Percentiles rank a stretch among this genome's conserved stretches.
phyloP scores from a whole-genome alignment of 2,113 vertebrate genomes.

The Acanthochromis polyacanthus region DNA sequence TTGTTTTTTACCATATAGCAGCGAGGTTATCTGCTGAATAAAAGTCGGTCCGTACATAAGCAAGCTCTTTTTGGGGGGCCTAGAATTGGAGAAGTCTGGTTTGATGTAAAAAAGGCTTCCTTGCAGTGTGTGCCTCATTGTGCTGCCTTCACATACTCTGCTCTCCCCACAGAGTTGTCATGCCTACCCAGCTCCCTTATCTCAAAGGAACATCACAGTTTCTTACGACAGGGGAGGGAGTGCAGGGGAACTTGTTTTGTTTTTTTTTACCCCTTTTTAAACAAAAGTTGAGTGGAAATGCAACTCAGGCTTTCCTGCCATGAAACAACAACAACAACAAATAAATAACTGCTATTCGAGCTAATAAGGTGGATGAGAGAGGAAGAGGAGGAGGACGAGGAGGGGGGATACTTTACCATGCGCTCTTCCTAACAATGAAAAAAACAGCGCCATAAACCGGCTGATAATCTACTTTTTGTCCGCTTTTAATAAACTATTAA shows the following conservation, averaged over 20 bases:
- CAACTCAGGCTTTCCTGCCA: slow-evolving; percentile 61
- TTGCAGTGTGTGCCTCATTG: slow-evolving; percentile 83
- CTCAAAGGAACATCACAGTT: slow-evolving; percentile 85
- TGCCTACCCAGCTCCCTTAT: slow-evolving; percentile 84
- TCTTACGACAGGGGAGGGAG: slow-evolving; percentile 58
- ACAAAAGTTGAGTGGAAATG: slow-evolving; percentile 71
- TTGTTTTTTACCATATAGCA: not conserved
- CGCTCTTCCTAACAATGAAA: slow-evolving; percentile 74
- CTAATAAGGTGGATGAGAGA: slow-evolving; percentile 50
- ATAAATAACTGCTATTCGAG: slow-evolving; percentile 25
- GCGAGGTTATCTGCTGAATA: slow-evolving; percentile 72
- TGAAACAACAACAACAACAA: slow-evolving; percentile 56
- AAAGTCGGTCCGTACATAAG: slow-evolving; percentile 64
- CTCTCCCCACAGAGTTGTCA: slow-evolving; percentile 84
- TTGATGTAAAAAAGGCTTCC: slow-evolving; percentile 78
- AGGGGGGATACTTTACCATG: slow-evolving; percentile 58
- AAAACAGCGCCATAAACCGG: slow-evolving; percentile 61
- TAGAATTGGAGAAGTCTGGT: slow-evolving; percentile 63
- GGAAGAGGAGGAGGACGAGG: not conserved
- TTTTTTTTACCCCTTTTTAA: slow-evolving; percentile 7
- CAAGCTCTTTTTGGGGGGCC: slow-evolving; percentile 45
- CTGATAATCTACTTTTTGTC: slow-evolving; percentile 27
- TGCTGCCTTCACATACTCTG: slow-evolving; percentile 81
- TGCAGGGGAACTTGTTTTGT: slow-evolving; percentile 1
- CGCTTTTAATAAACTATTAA: too few species aligned